A percentile compares a stretch with the other conserved stretches of the same genome.
These are phyloP conservation scores for Dendrolimus kikuchii DNA, from an alignment of 1,140 invertebrate species.

Conservation along the genomic window DNA sequence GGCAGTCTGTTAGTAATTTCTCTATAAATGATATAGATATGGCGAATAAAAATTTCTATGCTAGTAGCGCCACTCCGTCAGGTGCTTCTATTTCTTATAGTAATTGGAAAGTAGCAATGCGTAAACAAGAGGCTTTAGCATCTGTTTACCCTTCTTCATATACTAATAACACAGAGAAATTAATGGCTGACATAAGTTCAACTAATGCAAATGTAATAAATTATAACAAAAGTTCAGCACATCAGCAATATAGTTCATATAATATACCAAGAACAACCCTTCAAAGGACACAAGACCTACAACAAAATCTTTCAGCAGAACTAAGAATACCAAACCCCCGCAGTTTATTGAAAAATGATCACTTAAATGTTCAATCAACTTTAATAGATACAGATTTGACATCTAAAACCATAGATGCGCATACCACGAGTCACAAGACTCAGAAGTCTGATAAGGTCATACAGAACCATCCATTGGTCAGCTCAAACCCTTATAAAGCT, in stretches of 20 bases:
- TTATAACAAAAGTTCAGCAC: conserved; percentile 52
- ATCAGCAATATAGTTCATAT: conserved; percentile 47
- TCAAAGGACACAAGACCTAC: conserved; percentile 40
- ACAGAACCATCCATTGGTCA: conserved; percentile 46
- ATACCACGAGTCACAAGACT: conserved; percentile 21
- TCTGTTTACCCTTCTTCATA: conserved; percentile 52
- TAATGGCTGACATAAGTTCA: conserved; percentile 29
- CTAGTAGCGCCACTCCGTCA: conserved; percentile 30
- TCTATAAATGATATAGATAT: conserved; percentile 56
- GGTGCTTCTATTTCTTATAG: conserved; percentile 49
- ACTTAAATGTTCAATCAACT: conserved; percentile 26
- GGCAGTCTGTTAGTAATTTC: conserved; percentile 40
- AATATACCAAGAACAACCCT: conserved; percentile 31
- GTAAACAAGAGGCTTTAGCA: conserved; percentile 46
- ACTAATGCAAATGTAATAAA: conserved; percentile 30
- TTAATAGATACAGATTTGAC: conserved; percentile 29
- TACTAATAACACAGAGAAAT: conserved; percentile 38
- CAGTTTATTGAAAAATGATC: conserved; percentile 40
- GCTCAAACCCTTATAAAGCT: conserved; percentile 52
- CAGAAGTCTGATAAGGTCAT: conserved; percentile 49
- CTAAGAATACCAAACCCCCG: conserved; percentile 56
- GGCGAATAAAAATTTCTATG: conserved; percentile 58
- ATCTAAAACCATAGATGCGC: conserved; percentile 39
- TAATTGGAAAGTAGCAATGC: conserved; percentile 51
- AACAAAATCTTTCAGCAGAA: conserved; percentile 44